Evolutionary conservation across 2,797 vertebrate species (phyloP), one percentile per base, ranked within the genome.

Genomic region (Hylomyscus alleni): DNA sequence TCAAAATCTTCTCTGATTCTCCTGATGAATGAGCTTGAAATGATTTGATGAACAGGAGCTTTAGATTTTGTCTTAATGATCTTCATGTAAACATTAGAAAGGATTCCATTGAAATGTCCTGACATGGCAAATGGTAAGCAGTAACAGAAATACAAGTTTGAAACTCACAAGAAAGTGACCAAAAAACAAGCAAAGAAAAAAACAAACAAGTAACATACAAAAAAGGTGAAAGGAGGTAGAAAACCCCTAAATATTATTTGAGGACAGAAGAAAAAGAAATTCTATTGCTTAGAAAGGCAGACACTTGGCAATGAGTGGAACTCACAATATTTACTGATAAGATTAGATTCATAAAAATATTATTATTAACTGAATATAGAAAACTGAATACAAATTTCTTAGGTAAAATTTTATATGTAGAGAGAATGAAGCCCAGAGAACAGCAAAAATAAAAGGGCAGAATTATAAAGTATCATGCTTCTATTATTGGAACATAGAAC

Each of bases 1-100:
- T 26, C 58, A 4, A 85, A 44, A 84, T 93, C 95, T 98, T 95
- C 84, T 94, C 20, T 91, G 26, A 84, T 90, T 89, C 75, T 92
- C 44, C 26, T 8, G n/a, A 20, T 2, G 81, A 83, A 62, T 60
- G 9, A 19, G 37, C 96, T 96, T 52, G 34, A 86, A 77, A 92
- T 26, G 13, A 82, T 40, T 69, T 47, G 22, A 78, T 56, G n/a
- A 94, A 95, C 95, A 91, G 91, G 26, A 67, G 29, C 37, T 93
- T 95, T 37, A 9, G 54, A 14, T 97, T 62, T 82, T 95, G 4
- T 91, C 94, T 83, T 73, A 93, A 83, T 87, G 52, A 81, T 22
- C 19, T 73, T 94, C 34, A 19, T 65, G 24, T 60, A 91, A 94
- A 92, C 67, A 77, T 34, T 87, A 93, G 54, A 89, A 72, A 94